phyloP scores from a whole-genome alignment of 2,113 vertebrate genomes.

The Hippolais icterina region DNA sequence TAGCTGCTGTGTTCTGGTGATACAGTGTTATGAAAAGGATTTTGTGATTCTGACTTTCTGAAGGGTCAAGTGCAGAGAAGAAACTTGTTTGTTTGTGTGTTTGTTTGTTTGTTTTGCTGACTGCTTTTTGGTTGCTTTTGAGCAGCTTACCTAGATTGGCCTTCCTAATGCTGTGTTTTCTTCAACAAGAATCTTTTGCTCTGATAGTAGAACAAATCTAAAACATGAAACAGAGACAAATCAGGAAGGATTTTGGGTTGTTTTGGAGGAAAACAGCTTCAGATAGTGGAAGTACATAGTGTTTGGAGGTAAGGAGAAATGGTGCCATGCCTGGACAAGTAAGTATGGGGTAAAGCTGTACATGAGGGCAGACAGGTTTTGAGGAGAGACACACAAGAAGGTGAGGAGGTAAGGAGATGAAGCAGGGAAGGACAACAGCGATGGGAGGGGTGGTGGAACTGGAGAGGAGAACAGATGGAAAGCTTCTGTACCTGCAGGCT shows the following conservation, averaged over 20 bases:
- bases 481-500: neutral
- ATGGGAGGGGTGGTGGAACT: neutral
- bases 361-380: neutral
- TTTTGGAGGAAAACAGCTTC: neutral
- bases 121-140: neutral
- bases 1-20: neutral
- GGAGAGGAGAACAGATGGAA: neutral
- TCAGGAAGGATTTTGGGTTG: neutral
- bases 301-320: neutral
- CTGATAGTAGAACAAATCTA: neutral
- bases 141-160: neutral
- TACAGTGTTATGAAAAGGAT: neutral
- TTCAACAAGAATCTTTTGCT: neutral
- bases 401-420: neutral
- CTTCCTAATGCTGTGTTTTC: neutral
- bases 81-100: neutral
- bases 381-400: too few relatives aligned
- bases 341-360: neutral
- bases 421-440: neutral
- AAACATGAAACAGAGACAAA: neutral
- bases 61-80: neutral
- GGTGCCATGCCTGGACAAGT: rapidly evolving
- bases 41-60: neutral
- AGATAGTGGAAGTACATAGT: neutral
- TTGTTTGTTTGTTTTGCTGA: neutral